Conservation (phyloP, 2,797 vertebrate genomes). For the Threskiornis aethiopicus region DNA sequence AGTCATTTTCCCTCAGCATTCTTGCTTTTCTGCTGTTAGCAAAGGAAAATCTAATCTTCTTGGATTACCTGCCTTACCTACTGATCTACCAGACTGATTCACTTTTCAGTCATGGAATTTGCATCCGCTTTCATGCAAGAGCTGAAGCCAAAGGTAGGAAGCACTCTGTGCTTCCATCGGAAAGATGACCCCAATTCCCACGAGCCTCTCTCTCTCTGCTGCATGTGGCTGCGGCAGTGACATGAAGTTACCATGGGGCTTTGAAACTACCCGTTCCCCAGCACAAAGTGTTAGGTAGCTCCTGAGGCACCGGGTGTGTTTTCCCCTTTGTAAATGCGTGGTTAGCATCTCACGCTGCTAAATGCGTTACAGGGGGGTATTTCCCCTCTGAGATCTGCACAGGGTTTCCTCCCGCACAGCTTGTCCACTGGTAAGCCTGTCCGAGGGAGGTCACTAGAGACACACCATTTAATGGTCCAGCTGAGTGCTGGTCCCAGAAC, state of each 20-base stretch:
- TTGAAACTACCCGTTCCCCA: accelerated
- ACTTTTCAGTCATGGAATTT: neutral
- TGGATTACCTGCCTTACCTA: neutral
- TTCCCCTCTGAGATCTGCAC: neutral
- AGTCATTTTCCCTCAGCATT: neutral
- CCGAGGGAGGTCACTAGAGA: neutral
- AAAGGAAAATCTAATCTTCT: neutral
- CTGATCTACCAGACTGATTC: neutral
- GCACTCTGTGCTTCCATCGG: accelerated
- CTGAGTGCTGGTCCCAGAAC: neutral
- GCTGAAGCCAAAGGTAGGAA: neutral
- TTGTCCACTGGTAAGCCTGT: accelerated
- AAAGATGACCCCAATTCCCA: accelerated
- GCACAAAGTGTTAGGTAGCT: neutral
- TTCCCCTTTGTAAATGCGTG: neutral
- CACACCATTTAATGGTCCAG: accelerated
- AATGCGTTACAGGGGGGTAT: too few species aligned
- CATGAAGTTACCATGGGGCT: accelerated
- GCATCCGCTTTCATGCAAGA: neutral
- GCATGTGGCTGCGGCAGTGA: accelerated
- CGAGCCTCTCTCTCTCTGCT: too few species aligned
- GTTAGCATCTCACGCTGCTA: neutral
- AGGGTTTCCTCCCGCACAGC: neutral
- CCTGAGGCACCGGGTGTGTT: neutral
- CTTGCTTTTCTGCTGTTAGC: neutral